Conservation (phyloP, 2,113 vertebrate species). For the Salvelinus fontinalis region DNA sequence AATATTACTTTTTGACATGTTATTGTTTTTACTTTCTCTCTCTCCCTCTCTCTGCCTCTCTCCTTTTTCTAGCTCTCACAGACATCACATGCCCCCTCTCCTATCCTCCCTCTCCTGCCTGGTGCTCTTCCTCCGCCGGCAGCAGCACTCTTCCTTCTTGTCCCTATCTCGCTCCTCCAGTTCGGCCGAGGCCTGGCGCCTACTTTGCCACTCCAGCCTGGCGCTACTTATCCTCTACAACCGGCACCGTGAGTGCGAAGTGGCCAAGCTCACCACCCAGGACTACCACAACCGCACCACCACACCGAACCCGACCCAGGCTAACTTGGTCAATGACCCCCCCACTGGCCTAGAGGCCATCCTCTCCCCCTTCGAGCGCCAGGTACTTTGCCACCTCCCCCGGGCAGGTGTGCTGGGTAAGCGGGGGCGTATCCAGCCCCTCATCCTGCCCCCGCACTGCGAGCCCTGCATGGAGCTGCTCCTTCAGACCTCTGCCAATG, state of each 20-base stretch:
- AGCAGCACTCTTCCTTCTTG: conserved; percentile 75
- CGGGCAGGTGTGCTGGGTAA: conserved; percentile 74
- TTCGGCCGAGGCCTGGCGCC: conserved; percentile 76
- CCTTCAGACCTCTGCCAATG: conserved; percentile 71
- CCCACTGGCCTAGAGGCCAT: conserved; percentile 60
- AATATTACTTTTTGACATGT: too few relatives aligned
- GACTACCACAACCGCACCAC: conserved; percentile 69
- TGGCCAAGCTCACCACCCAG: conserved; percentile 74
- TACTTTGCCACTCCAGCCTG: conserved; percentile 79
- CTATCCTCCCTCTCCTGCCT: conserved; percentile 77
- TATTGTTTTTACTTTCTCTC: background rate
- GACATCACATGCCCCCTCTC: conserved; percentile 72
- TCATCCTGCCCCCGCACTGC: conserved; percentile 74
- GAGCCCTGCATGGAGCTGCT: conserved; percentile 77
- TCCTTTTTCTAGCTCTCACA: conserved; percentile 46
- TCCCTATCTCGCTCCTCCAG: conserved; percentile 67
- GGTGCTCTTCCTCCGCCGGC: conserved; percentile 71
- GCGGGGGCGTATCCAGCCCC: conserved; percentile 70
- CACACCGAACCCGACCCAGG: conserved; percentile 12
- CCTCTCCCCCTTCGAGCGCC: conserved; percentile 74
- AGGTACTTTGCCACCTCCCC: conserved; percentile 69
- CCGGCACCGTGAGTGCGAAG: conserved; percentile 78
- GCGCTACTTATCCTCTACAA: conserved; percentile 79
- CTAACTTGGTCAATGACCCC: conserved; percentile 14
- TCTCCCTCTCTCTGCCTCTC: conserved; percentile 9